phyloP scores from a whole-genome alignment of 2,888 invertebrate genomes.

The Cryptophagus acutangulus region DNA sequence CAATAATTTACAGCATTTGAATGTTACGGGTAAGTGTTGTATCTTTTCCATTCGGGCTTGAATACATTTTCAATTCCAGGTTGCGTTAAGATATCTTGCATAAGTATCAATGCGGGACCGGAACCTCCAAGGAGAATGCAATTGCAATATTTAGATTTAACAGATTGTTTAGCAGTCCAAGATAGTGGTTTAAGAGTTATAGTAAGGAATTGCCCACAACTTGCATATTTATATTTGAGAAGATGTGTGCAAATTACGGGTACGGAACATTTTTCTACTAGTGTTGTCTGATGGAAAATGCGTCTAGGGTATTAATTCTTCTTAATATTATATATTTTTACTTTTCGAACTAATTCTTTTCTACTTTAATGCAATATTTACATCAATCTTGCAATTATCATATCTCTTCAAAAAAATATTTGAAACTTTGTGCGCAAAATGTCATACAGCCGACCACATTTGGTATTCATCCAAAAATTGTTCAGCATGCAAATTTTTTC shows the following conservation, averaged over 20 bases:
- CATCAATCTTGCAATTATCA: too few species aligned
- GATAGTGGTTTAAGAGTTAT: constrained; percentile 80
- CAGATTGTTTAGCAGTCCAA: constrained; percentile 80
- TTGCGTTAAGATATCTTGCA: constrained; percentile 74
- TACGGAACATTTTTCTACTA: constrained; percentile 39
- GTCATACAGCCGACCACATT: too few species aligned
- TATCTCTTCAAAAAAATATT: too few species aligned
- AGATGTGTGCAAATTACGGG: constrained; percentile 85
- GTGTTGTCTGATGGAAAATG: too few species aligned
- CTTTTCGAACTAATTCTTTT: too few species aligned
- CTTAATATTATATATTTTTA: too few species aligned
- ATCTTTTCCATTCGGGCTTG: neutral
- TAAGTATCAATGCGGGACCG: constrained; percentile 62
- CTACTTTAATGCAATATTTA: neutral
- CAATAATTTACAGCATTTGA: constrained; percentile 76
- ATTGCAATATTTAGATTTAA: constrained; percentile 83
- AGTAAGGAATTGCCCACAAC: constrained; percentile 80
- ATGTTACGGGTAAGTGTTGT: constrained; percentile 64
- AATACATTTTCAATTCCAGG: constrained; percentile 52
- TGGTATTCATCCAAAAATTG: constrained; percentile 2
- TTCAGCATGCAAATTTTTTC: too few species aligned
- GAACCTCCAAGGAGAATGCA: constrained; percentile 64
- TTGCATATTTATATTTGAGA: constrained; percentile 81
- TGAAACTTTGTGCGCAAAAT: too few species aligned
- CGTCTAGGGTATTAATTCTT: neutral